phyloP scores from a whole-genome alignment of 2,113 vertebrate genomes.

The Marmota flaviventris region DNA sequence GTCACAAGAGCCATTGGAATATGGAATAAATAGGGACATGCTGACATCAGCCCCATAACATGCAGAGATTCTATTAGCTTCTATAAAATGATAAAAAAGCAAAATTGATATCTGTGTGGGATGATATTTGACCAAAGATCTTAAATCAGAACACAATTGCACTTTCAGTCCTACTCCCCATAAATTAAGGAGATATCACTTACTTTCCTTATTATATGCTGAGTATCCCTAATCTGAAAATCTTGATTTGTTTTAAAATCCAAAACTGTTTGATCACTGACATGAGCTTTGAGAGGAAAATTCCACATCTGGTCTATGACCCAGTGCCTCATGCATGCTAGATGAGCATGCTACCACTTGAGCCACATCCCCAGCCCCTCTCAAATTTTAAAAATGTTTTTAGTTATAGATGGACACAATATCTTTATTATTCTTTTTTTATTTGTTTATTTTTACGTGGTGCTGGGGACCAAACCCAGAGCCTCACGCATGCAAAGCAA shows the following conservation, averaged over 20 bases:
- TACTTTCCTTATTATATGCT: not conserved
- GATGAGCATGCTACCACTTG: too few species aligned
- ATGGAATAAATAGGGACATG: not conserved
- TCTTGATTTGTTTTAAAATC: not conserved
- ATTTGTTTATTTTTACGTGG: too few species aligned
- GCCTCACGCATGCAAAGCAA: too few species aligned
- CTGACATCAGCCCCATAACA: not conserved
- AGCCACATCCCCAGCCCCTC: too few species aligned
- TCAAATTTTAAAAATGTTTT: too few species aligned
- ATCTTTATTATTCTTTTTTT: too few species aligned
- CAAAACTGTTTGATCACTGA: not conserved
- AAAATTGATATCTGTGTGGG: not conserved
- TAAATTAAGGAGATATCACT: not conserved
- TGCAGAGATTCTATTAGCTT: not conserved
- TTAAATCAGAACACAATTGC: not conserved
- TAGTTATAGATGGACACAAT: too few species aligned
- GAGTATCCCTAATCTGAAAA: not conserved
- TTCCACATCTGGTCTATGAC: too few species aligned
- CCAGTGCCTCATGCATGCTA: too few species aligned
- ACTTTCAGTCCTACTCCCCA: not conserved
- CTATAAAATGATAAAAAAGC: not conserved
- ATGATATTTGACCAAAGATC: not conserved
- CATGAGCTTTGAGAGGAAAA: not conserved
- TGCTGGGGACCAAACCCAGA: too few species aligned
- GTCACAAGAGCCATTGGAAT: not conserved